Percentiles rank a stretch among this genome's conserved stretches.
phyloP scores from a whole-genome alignment of 1,140 invertebrate species.

The Bombus impatiens region DNA sequence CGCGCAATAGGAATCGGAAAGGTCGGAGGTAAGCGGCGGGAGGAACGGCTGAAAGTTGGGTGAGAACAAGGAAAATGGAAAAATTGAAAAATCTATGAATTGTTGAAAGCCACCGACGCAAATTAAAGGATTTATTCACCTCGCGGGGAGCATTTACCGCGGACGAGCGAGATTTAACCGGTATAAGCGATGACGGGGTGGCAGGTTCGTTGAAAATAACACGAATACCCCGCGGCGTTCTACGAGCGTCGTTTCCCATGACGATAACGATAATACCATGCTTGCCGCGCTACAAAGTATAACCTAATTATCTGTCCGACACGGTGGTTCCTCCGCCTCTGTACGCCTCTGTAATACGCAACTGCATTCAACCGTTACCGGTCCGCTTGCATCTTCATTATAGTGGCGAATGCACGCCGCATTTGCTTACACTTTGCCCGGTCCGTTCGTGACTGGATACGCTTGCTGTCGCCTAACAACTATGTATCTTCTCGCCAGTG shows the following conservation, averaged over 20 bases:
- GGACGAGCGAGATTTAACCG: slow-evolving; percentile 14
- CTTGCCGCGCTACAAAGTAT: slow-evolving; percentile 59
- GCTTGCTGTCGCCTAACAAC: not conserved
- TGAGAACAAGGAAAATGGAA: too few species aligned
- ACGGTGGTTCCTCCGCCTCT: slow-evolving; percentile 35
- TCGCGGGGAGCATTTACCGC: not conserved
- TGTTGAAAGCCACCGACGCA: not conserved
- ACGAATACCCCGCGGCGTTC: slow-evolving; percentile 44
- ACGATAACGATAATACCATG: slow-evolving; percentile 65
- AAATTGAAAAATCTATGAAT: slow-evolving; percentile 22
- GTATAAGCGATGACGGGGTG: not conserved
- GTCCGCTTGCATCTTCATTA: slow-evolving; percentile 60
- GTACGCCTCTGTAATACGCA: slow-evolving; percentile 54
- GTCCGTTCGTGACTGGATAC: not conserved
- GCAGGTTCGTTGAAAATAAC: slow-evolving; percentile 58
- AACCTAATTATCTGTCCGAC: slow-evolving; percentile 65
- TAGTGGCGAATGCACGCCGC: slow-evolving; percentile 20
- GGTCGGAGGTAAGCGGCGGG: not conserved
- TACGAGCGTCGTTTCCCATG: slow-evolving; percentile 58
- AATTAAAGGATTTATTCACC: slow-evolving; percentile 31
- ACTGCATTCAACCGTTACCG: slow-evolving; percentile 53
- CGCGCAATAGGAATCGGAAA: not conserved
- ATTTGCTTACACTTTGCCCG: slow-evolving; percentile 4
- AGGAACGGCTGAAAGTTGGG: not conserved
- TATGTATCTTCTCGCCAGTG: not conserved